Evolutionary conservation across 2,888 invertebrate species (phyloP).

Genomic region (Omphaloscelis lunosa): DNA sequence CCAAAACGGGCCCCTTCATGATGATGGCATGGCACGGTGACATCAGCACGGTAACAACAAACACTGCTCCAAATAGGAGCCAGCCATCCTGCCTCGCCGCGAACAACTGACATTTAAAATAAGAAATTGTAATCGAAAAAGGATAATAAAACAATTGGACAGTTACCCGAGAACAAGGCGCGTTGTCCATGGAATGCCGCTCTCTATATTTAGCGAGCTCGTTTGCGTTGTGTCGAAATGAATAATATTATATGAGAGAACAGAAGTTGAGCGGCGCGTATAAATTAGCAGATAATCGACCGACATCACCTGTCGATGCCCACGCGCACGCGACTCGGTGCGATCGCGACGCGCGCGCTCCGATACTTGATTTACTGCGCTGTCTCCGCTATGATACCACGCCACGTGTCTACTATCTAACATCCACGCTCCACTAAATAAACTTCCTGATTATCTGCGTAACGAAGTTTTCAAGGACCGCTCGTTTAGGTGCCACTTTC

Average conservation of each 20-base stretch:
- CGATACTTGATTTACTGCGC: constrained; percentile 76
- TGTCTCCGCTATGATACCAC: constrained; percentile 73
- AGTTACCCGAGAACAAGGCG: constrained; percentile 80
- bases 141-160: constrained; percentile 84
- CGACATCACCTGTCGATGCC: constrained; percentile 84
- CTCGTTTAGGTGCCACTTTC: constrained; percentile 80
- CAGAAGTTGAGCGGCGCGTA: constrained; percentile 86
- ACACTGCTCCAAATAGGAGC: constrained; percentile 80
- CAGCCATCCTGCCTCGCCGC: constrained; percentile 65
- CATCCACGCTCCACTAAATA: constrained; percentile 77
- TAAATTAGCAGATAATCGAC: constrained; percentile 88
- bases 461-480: constrained; percentile 79
- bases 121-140: constrained; percentile 82
- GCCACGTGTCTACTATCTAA: constrained; percentile 77
- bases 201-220: constrained; percentile 87
- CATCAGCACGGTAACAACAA: constrained; percentile 82
- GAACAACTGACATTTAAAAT: constrained; percentile 81
- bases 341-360: constrained; percentile 50
- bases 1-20: constrained; percentile 84
- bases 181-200: constrained; percentile 83
- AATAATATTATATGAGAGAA: constrained; percentile 86
- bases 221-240: constrained; percentile 85
- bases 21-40: constrained; percentile 84
- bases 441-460: constrained; percentile 77
- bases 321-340: constrained; percentile 78